phyloP scores from a whole-genome alignment of 2,797 vertebrate species.

The Acanthiza pusilla region DNA sequence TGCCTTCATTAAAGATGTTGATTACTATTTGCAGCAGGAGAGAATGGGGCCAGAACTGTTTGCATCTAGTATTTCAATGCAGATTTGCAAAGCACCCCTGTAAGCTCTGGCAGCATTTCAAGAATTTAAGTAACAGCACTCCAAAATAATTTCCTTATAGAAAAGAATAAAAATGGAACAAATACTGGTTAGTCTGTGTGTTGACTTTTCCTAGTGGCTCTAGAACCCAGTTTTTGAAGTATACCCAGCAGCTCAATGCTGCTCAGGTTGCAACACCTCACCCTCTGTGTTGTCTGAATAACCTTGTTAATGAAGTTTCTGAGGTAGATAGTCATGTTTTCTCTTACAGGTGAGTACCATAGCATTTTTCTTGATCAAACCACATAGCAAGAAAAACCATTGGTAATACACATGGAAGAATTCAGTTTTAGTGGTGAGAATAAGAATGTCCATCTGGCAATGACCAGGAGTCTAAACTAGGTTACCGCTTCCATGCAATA shows the following conservation, averaged over 20 bases:
- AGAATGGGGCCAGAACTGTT: neutral
- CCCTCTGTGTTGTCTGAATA: neutral
- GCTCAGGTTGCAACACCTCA: neutral
- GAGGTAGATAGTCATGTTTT: neutral
- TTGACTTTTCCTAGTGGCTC: neutral
- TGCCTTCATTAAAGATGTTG: neutral
- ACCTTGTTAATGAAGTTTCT: neutral
- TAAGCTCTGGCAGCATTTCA: neutral
- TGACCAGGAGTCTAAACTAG: neutral
- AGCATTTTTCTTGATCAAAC: neutral
- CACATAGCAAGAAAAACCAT: neutral
- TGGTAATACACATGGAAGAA: neutral
- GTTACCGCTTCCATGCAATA: slow-evolving; percentile 7
- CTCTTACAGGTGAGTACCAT: neutral
- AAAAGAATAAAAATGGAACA: neutral
- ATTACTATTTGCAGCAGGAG: neutral
- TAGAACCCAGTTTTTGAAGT: neutral
- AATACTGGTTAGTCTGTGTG: neutral
- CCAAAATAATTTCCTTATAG: neutral
- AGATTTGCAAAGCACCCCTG: neutral
- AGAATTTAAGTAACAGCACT: neutral
- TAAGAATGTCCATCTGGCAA: neutral
- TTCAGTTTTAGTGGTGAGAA: neutral
- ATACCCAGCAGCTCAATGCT: neutral
- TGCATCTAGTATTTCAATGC: neutral